Conservation (phyloP, 2,888 invertebrate species). For the Apodemia hepburni region DNA sequence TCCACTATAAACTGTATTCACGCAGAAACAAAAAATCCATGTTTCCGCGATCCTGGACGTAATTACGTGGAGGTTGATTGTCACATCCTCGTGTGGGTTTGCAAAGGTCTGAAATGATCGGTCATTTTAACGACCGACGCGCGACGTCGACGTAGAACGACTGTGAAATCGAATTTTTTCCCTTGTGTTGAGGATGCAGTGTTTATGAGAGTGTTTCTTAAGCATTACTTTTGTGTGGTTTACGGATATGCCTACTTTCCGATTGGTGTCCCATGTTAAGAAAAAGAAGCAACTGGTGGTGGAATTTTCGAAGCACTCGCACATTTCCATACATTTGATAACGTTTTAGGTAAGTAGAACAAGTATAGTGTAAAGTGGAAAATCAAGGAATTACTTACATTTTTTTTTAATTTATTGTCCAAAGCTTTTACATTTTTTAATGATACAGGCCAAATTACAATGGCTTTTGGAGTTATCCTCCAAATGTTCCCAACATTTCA, state of each 20-base stretch:
- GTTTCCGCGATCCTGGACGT: constrained; percentile 35
- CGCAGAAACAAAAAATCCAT: constrained; percentile 36
- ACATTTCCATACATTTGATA: constrained; percentile 66
- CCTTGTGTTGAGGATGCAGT: constrained; percentile 58
- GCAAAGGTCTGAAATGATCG: constrained; percentile 26
- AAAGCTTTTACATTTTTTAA: too few species aligned
- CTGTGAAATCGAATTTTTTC: constrained; percentile 45
- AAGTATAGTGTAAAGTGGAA: constrained; percentile 39
- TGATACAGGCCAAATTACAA: too few species aligned
- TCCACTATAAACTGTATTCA: constrained; percentile 35
- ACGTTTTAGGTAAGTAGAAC: constrained; percentile 72
- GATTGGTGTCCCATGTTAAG: constrained; percentile 69
- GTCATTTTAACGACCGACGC: constrained; percentile 33
- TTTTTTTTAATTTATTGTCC: too few species aligned
- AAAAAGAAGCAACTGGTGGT: constrained; percentile 71
- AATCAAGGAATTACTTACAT: constrained; percentile 29
- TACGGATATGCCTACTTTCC: constrained; percentile 73
- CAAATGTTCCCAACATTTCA: too few species aligned
- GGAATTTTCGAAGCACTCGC: constrained; percentile 49
- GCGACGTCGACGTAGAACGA: constrained; percentile 42
- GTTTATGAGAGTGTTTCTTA: constrained; percentile 42
- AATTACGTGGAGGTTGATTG: constrained; percentile 38
- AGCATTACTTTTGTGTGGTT: constrained; percentile 43
- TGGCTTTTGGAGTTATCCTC: too few species aligned
- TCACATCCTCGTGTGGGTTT: constrained; percentile 58